phyloP scores from a whole-genome alignment of 2,797 vertebrate species.

The Adrianichthys oophorus region DNA sequence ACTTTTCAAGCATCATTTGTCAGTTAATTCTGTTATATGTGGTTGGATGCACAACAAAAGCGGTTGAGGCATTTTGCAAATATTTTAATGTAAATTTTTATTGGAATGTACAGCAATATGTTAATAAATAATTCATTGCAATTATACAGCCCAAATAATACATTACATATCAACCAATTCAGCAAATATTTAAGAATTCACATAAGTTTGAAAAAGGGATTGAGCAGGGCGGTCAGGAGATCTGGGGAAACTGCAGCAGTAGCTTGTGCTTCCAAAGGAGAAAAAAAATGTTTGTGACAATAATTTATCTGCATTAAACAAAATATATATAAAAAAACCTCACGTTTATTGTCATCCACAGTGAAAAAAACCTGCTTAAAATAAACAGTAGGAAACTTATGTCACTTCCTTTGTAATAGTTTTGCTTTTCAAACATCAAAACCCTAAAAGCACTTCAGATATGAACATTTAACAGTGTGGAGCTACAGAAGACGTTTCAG shows the following conservation, averaged over 20 bases:
- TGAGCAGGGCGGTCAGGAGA: conserved; percentile 30
- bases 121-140: conserved; percentile 79
- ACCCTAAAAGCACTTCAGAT: conserved; percentile 14
- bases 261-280: conserved; percentile 31
- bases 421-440: conserved; percentile 18
- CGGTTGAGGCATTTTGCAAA: conserved; percentile 57
- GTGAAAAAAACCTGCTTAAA: not conserved
- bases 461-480: not conserved
- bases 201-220: conserved; percentile 45
- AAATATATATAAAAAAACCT: conserved; percentile 38
- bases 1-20: not conserved
- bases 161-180: conserved; percentile 66
- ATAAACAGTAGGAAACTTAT: too few relatives aligned
- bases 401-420: not conserved
- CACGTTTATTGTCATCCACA: conserved; percentile 30
- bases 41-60: conserved; percentile 7
- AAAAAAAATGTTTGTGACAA: conserved; percentile 6
- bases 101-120: conserved; percentile 72
- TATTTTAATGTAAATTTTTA: conserved; percentile 76
- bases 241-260: conserved; percentile 20
- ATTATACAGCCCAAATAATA: conserved; percentile 71
- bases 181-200: conserved; percentile 64
- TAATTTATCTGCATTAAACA: conserved; percentile 25
- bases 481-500: conserved; percentile 16
- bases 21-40: not conserved